Conservation (phyloP, 2,113 vertebrate genomes). For the Ceyx melanurus region DNA sequence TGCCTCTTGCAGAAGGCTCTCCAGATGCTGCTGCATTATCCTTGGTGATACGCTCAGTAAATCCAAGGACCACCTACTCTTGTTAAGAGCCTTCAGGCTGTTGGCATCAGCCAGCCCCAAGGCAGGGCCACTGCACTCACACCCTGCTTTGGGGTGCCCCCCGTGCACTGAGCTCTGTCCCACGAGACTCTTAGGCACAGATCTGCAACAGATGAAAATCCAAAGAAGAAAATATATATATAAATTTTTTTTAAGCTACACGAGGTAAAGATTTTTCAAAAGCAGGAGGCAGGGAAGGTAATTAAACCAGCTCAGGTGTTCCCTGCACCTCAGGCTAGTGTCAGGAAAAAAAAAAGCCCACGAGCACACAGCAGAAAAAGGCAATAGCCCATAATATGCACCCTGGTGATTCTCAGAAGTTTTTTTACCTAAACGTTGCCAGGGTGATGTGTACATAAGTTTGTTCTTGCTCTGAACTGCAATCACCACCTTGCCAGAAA, state of each 20-base stretch:
- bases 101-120: not conserved
- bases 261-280: not conserved
- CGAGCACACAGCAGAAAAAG: not conserved
- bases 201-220: not conserved
- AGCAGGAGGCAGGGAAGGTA: not conserved
- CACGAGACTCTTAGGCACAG: fast-evolving
- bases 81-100: not conserved
- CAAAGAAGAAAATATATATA: too few relatives aligned
- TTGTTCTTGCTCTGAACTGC: slow-evolving; percentile 78
- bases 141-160: not conserved
- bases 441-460: slow-evolving; percentile 73
- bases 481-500: slow-evolving; percentile 67
- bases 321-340: slow-evolving; percentile 18
- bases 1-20: not conserved
- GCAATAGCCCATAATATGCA: slow-evolving; percentile 61
- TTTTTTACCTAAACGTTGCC: slow-evolving; percentile 60
- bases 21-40: not conserved
- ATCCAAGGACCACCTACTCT: not conserved
- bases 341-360: not conserved
- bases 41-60: fast-evolving
- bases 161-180: fast-evolving
- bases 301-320: not conserved
- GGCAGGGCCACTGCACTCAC: fast-evolving
- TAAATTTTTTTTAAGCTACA: fast-evolving
- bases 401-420: not conserved